Evolutionary conservation across 2,113 vertebrate species (phyloP), one percentile per base, ranked within the genome.

Genomic region (Sturnira hondurensis): DNA sequence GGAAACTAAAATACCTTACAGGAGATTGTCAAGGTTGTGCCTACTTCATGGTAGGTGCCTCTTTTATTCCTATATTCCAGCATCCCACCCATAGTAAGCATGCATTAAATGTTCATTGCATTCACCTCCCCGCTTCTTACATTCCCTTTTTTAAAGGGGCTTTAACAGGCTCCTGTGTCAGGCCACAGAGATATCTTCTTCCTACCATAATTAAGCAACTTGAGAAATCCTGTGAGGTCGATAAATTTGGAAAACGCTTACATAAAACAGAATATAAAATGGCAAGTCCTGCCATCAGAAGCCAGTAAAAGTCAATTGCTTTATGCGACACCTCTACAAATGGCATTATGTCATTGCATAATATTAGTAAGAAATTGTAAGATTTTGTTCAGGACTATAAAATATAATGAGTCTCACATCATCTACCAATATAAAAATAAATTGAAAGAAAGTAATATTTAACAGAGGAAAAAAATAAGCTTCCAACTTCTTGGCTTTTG

Each of bases 241-340:
- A 98, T 98, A 98, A 98, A 98, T 98, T 98, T 98, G 97, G 97
- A 98, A 97, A 98, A 98, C 50, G 73, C 98, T 98, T 98, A 98
- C 97, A 98, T 98, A 98, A 98, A 98, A 98, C 97, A 98, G 97
- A 98, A 98, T 98, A 96, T 98, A 98, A 98, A 98, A 96, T 97
- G 97, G 98, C 98, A 98, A 98, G 97, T 92, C 97, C 95, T 98
- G 98, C 98, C 98, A 98, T 98, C 98, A 98, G 98, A 98, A 98
- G 98, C 98, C 98, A 98, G 98, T 99, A 99, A 99, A 99, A 98
- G 98, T 98, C 98, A 98, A 98, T 98, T 97, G 97, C 98, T 98
- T 98, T 98, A 97, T 77, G 61, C 17, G 73, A 98, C 98, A 98
- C 98, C 98, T 98, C 98, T 96, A 98, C 98, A 98, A 99, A 98